Base-by-base conservation (phyloP, 2,797 vertebrate genomes). In the Nannoperca obscura region DNA sequence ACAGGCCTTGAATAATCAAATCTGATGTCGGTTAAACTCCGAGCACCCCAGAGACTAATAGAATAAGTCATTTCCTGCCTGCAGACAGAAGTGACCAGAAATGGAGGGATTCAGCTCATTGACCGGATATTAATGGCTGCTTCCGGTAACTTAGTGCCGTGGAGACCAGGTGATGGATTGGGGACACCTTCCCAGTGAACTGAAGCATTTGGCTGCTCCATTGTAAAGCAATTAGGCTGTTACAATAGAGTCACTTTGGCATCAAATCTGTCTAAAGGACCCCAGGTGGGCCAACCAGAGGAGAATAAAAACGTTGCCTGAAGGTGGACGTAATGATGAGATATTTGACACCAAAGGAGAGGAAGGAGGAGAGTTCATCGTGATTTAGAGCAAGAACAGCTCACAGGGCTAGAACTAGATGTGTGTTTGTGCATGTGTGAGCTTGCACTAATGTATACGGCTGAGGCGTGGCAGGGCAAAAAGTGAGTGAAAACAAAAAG, bases 131-230 rank as follows among this genome's bases (percentile, higher is more conserved):
- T 87, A 92, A 90, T 76, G 74, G 36, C 50, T 64, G 69, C 81
- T 88, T 88, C 77, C 32, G 60, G 85, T 86, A 86, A 92, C 89
- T 87, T 85, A 90, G 80, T 47, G 58, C 46, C 5, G 53, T 22
- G 64, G 66, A 52, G 60, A 74, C 60, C 75, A 67, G 55, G 79
- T 90, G 91, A 92, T 86, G 74, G 87, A 92, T 92, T 42, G 78
- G 27, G 83, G 84, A 91, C 90, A 90, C 88, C 88, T 91, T 90
- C 46, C 0, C 60, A 69, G 86, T 86, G 88, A 86, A 89, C 81
- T 81, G 78, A 78, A 85, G 84, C 86, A 69, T 87, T 91, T 70
- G 65, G 68, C 69, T 7, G 62, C 81, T 82, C 83, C 79, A 86
- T 86, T 87, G 78, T 82, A 80, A 86, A 81, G 73, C 77, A 87